Evolutionary conservation across 2,888 invertebrate genomes (phyloP).

Genomic region (Hermaeophaga mercurialis): DNA sequence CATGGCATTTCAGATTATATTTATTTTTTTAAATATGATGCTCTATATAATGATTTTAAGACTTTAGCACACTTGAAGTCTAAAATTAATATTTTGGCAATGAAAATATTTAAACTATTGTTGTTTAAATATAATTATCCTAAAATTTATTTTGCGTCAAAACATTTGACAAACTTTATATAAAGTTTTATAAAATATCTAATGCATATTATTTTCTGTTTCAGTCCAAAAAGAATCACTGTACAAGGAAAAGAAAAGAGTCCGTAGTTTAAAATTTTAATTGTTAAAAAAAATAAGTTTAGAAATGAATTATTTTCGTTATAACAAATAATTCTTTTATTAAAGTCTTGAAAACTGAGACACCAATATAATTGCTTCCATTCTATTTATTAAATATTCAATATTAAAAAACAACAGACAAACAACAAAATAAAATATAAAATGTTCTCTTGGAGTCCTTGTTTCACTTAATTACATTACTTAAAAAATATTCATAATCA

Average conservation of each 20-base stretch:
- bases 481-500: constrained; percentile 5
- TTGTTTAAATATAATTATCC: too few species aligned
- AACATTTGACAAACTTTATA: too few species aligned
- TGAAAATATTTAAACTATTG: too few species aligned
- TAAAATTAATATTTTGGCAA: too few species aligned
- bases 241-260: constrained; percentile 76
- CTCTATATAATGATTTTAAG: too few species aligned
- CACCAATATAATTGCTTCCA: constrained; percentile 3
- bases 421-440: constrained; percentile 20
- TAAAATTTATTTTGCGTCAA: too few species aligned
- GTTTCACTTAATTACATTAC: not conserved
- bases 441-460: constrained; percentile 9
- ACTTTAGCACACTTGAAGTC: too few species aligned
- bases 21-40: too few species aligned
- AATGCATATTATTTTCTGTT: too few species aligned
- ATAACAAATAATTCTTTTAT: not conserved
- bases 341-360: not conserved
- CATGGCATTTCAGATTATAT: too few species aligned
- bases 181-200: too few species aligned
- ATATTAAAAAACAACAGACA: constrained; percentile 15
- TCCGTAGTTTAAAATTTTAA: constrained; percentile 65
- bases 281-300: not conserved
- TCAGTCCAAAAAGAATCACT: constrained; percentile 71
- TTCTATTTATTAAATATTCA: constrained; percentile 21
- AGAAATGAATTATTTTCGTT: constrained; percentile 8